Base-by-base conservation (phyloP, 1,140 invertebrate genomes). In the Caenorhabditis inopinata region DNA sequence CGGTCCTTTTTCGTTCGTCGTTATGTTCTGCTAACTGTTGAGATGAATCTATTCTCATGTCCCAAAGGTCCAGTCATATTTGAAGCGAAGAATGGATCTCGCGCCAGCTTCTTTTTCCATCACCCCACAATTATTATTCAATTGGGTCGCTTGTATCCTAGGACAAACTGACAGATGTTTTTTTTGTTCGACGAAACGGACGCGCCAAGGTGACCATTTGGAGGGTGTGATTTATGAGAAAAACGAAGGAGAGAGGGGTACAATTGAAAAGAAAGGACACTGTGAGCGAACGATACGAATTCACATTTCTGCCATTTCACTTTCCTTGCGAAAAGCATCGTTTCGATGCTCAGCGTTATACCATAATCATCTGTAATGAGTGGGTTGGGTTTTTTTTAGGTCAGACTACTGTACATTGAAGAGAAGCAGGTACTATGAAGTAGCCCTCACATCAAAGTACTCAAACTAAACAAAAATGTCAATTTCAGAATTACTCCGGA, bases 161-260 rank as follows among this genome's bases (percentile, higher is more conserved):
- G 58, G 58, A 68, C 58, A 42, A 68, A 32, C 9, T 14, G 58
- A 68, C 58, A 68, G 58, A 68, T 68, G 58, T 68, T 68, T 68
- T 68, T 68, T 42, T 38, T 21, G 7, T 18, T 35, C 25, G 14
- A 29, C 58, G 58, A 32, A 68, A 68, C 58, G 58, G 32, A 23
- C 32, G 58, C 58, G 58, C 58, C 58, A 68, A 68, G 58, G 58
- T 68, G 58, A 68, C 58, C 58, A 68, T 68, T 68, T 68, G 32
- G n/a, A 68, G 58, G 32, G 58, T 68, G 58, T 68, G 58, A 68
- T 68, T 68, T 38, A 68, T 68, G 58, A 68, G 58, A 42, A 68
- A 68, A 68, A 58, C 29, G 14, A 29, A 9, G 35, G 38, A 42
- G 5, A 42, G 38, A 42, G 38, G 38, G n/a, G 14, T 14, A 42